Base-by-base conservation (phyloP, 2,113 vertebrate species). In the Ploceus nigricollis region DNA sequence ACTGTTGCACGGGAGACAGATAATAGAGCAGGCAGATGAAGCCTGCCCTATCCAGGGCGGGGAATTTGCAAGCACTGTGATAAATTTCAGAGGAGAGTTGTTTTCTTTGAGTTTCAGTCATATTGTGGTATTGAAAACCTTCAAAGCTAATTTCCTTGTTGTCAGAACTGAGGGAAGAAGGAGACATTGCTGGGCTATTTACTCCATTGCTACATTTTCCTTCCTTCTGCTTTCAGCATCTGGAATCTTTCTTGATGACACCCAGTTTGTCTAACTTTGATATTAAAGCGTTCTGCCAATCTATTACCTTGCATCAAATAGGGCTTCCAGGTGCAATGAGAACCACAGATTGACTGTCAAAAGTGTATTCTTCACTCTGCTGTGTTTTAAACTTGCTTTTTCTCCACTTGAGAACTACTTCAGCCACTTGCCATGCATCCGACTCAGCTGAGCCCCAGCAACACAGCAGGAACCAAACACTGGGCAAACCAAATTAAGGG, bases 1-100 rank as follows among this genome's bases (percentile, higher is more conserved):
- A 60, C 31, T n/a, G 57, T 82, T 84, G 51, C 70, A 94, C 1
- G 16, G 64, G 33, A 93, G 87, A 84, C 25, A 82, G 78, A 84
- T 90, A 78, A 92, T 93, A 92, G n/a, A 75, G 28, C 4, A 8
- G 91, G 77, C 40, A 87, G 56, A 85, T 76, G 63, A 96, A 94
- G 14, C 11, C 70, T 91, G 30, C 51, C 20, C 61, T 87, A 94
- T 84, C 48, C 58, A 90, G 23, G 21, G 33, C 0, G 2, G 50
- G 53, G 20, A 87, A 65, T 95, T 87, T 79, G 37, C 1, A 20
- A 89, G 35, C 23, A 39, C n/a, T 57, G 54, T 65, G 70, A 79
- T 79, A 70, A 90, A 81, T 47, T 92, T 95, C 58, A 44, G 79
- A 85, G 84, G 23, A 81, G n/a, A 58, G 19, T 61, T 75, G 72